Evolutionary conservation across 2,888 invertebrate species (phyloP), one percentile per base, ranked within the genome.

Genomic region (Geophilus truncorum): DNA sequence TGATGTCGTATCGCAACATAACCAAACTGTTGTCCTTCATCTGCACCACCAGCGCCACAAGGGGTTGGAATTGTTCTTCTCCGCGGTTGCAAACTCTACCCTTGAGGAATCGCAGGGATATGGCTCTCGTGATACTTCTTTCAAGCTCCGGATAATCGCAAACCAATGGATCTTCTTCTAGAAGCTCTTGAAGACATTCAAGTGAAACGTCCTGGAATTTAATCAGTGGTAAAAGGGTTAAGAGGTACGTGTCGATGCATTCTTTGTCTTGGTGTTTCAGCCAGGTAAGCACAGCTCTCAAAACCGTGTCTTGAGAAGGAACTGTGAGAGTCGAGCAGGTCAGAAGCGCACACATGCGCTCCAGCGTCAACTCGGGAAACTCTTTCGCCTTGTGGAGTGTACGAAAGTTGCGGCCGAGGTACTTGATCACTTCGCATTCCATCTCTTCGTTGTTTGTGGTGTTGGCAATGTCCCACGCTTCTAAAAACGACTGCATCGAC

Each of bases 21-120:
- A 78, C 78, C 45, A 78, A 23, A 45, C 78, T 78, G 51, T 78
- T 78, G 23, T 78, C 78, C 36, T 78, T 78, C 78, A 78, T 78
- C 28, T 78, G 78, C 9, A 78, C 78, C 7, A 78, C n/a, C 10
- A 78, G 34, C 10, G 45, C 78, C 9, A 78, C 78, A 4, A 78
- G 15, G 2, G 78, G 78, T 23, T 78, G 78, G 78, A 40, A 78
- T 5, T 7, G 9, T 6, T 78, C 78, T 45, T 78, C 78, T 21
- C 78, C 78, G 15, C 78, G 78, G 23, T 36, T 45, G 23, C 78
- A 78, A 21, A 78, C 23, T 12, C 78, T 40, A 18, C 78, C 78
- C 23, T 78, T 45, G 45, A 78, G 30, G 23, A 78, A 77, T 10
- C 77, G 28, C 5, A 77, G 30, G 4, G 28, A 28, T 12, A 77